Evolutionary conservation across 2,888 invertebrate genomes (phyloP), one percentile per base, ranked within the genome.

Genomic region (Ariolimax columbianus): DNA sequence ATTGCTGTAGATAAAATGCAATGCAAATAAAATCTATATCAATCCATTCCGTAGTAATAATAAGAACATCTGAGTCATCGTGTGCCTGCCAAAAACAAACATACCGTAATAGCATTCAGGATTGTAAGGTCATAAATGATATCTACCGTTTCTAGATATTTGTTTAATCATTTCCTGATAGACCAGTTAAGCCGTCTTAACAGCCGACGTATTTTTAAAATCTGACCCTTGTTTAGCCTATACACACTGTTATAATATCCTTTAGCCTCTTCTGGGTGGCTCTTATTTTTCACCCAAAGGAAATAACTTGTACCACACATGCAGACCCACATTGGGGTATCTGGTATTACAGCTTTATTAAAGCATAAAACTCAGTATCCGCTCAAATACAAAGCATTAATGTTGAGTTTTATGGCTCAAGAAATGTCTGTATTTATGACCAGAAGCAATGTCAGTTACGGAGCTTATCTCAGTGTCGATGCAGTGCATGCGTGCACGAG

Each of bases 341-440:
- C 36, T 2, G 59, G 33, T 19, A 63, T 78, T 78, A 78, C 55
- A 78, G 63, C 77, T 78, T 78, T 78, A 78, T 78, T 63, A 63
- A 78, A 78, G 26, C 77, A 78, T 78, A 78, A 78, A 78, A 63
- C 14, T 78, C 40, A n/a, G 77, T 33, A 38, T 19, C 38, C 59
- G 3, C 26, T 59, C 63, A 59, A 55, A 59, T 63, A 59, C n/a
- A 78, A 78, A 63, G n/a, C 40, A 59, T 38, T 11, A 78, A 78
- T n/a, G 59, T 26, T 26, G 59, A 59, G 55, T 63, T 78, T 78
- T 78, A n/a, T n/a, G n/a, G n/a, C n/a, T n/a, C n/a, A n/a, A n/a
- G n/a, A n/a, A n/a, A n/a, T n/a, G n/a, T n/a, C n/a, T n/a, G n/a
- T n/a, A n/a, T n/a, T n/a, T n/a, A 78, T 78, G 77, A 40, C 19